Evolutionary conservation across 2,888 invertebrate species (phyloP), one percentile per base, ranked within the genome.

Genomic region (Pristionchus entomophagus): DNA sequence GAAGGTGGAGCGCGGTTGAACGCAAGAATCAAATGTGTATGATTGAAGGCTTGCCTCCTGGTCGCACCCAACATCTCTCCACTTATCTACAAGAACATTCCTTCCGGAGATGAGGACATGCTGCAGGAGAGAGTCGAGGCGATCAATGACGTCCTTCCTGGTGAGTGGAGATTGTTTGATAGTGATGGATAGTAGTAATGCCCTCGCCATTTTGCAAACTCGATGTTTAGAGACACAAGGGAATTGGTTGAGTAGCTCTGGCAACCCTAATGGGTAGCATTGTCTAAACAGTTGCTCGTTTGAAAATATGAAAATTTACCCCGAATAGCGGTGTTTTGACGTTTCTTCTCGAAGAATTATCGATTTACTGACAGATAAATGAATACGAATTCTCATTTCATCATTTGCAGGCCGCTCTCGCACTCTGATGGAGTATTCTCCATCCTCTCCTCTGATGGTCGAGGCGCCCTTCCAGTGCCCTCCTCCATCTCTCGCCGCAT

Each of bases 11-110:
- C n/a, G n/a, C n/a, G n/a, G n/a, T n/a, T n/a, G n/a, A n/a, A n/a
- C n/a, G n/a, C n/a, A n/a, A n/a, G n/a, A n/a, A n/a, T n/a, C n/a
- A n/a, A n/a, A n/a, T n/a, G n/a, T 12, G 45, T 10, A 14, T 6
- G 45, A 45, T 22, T 49, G 17, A 49, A 84, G 84, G 69, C 69
- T 19, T 92, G 93, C 84, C 89, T 93, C 3, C 89, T 93, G n/a
- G 92, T 93, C 53, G 89, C 91, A 14, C 93, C 93, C 29, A 91
- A 93, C 41, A 81, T 92, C 51, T 90, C 90, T 77, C 91, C 91
- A 22, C 87, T 91, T 86, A 86, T 85, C 59, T 62, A 62, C 77
- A 73, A 73, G 77, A 59, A 51, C 77, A 53, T 69, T 12, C 84
- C 49, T 17, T 32, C 12, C 22, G 49, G 53, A 0, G 77, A 53